Evolutionary conservation across 2,888 invertebrate genomes (phyloP), one percentile per base, ranked within the genome.

Genomic region (Merodon equestris): DNA sequence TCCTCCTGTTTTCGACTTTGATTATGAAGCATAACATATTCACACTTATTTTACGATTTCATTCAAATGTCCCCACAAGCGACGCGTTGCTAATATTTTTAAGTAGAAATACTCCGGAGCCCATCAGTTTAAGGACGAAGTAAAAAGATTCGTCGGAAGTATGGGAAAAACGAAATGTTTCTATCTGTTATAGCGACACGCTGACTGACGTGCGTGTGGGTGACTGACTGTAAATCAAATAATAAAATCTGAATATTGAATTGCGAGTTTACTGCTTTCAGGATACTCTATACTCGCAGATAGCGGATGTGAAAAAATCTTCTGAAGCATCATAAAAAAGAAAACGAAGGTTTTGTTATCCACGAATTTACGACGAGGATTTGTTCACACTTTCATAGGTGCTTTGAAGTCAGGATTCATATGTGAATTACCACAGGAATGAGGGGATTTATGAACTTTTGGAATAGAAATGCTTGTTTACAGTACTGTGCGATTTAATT

Each of bases 1-100:
- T 73, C 40, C 40, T 61, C 57, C 67, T 73, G 77, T 73, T 77
- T 50, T 50, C 61, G 56, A 44, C 67, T 77, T 77, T 77, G 77
- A 67, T 72, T 67, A 67, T 56, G 44, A 50, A 61, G 72, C 67
- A 66, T 77, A 66, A 77, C 61, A 72, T 77, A 57, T 61, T 58
- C 66, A 44, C 60, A 61, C 60, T 64, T 40, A 13, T 72, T 76
- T 76, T 57, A 72, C 50, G 56, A 72, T 76, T 60, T 64, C 57
- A 72, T 66, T 56, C 72, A 53, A 70, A 71, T 42, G 42, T 63
- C 47, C 57, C 7, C 27, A 7, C 27, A 27, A 27, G 27, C 27
- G 42, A 47, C 36, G 12, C 48, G 17, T 42, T 47, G 18, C 18
- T 44, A 19, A 27, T 38, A 67, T 56, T 56, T 7, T 27, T 7